These are phyloP conservation scores for Catocala sponsa DNA, from an alignment of 2,888 invertebrate genomes.

Conservation along the genomic window DNA sequence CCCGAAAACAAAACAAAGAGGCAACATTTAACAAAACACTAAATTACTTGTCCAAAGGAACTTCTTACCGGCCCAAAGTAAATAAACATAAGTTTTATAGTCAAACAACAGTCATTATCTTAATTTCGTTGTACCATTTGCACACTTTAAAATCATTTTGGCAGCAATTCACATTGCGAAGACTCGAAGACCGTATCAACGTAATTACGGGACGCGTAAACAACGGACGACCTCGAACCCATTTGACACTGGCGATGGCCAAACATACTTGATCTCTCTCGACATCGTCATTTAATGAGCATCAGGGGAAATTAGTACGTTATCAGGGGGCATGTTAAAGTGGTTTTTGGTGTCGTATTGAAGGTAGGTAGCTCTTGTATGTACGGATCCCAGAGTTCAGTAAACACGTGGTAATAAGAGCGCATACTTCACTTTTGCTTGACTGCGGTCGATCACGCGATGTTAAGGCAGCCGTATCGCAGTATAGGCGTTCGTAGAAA, in stretches of 20 bases:
- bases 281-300: conserved; percentile 41
- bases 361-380: conserved; percentile 27
- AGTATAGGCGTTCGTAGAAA: conserved; percentile 45
- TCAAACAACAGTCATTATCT: conserved; percentile 45
- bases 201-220: conserved; percentile 73
- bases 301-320: conserved; percentile 34
- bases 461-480: conserved; percentile 53
- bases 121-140: conserved; percentile 46
- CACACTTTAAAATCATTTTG: conserved; percentile 65
- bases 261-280: conserved; percentile 58
- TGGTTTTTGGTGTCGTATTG: conserved; percentile 30
- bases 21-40: conserved; percentile 32
- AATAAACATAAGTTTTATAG: conserved; percentile 48
- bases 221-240: conserved; percentile 75
- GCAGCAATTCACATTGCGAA: conserved; percentile 65
- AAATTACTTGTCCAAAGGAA: conserved; percentile 33
- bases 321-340: conserved; percentile 36
- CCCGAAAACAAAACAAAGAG: conserved; percentile 19
- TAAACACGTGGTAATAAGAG: conserved; percentile 50
- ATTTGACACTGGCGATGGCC: conserved; percentile 65
- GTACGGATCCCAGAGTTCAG: conserved; percentile 10
- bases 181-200: conserved; percentile 53
- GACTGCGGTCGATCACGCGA: conserved; percentile 70
- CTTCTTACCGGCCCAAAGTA: conserved; percentile 34
- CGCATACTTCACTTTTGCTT: conserved; percentile 66